Evolutionary conservation across 2,888 invertebrate genomes (phyloP), one percentile per base, ranked within the genome.

Genomic region (Platycheirus albimanus): DNA sequence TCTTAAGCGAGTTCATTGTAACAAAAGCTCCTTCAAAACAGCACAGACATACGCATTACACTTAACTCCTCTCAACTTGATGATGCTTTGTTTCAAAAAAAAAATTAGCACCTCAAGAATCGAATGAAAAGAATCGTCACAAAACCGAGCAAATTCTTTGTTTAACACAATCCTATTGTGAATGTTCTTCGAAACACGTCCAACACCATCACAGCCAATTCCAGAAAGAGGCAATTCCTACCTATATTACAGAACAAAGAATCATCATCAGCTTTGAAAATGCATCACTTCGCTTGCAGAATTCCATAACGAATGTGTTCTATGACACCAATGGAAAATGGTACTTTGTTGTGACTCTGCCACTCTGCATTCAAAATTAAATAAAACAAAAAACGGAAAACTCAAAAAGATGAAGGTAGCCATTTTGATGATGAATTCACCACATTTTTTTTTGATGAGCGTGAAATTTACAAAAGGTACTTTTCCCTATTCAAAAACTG

Each of bases 401-500:
- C n/a, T n/a, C n/a, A 7, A 33, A 33, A 33, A 33, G 3, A 8
- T 10, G 19, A 19, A 3, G 45, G 45, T 11, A 3, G 19, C 5
- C 19, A 11, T n/a, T n/a, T n/a, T 45, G 10, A 10, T 45, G n/a
- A n/a, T n/a, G n/a, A n/a, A n/a, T n/a, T n/a, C n/a, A n/a, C n/a
- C n/a, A n/a, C n/a, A n/a, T n/a, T n/a, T n/a, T n/a, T n/a, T n/a
- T n/a, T n/a, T n/a, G n/a, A n/a, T n/a, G 15, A 6, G 2, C 7
- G 10, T 33, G 36, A 11, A 13, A n/a, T 7, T 20, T 4, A 20
- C 54, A 54, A 54, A 54, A 54, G 30, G 36, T 54, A 11, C 20
- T 20, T 36, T 38, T 54, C 3, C 13, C 52, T n/a, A 54, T 36
- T 33, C 11, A 36, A 36, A 36, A 36, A 54, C 54, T 20, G 36